A percentile compares a stretch with the other conserved stretches of the same genome.
Conservation (phyloP, 2,113 vertebrate genomes). For the Callipepla californica region DNA sequence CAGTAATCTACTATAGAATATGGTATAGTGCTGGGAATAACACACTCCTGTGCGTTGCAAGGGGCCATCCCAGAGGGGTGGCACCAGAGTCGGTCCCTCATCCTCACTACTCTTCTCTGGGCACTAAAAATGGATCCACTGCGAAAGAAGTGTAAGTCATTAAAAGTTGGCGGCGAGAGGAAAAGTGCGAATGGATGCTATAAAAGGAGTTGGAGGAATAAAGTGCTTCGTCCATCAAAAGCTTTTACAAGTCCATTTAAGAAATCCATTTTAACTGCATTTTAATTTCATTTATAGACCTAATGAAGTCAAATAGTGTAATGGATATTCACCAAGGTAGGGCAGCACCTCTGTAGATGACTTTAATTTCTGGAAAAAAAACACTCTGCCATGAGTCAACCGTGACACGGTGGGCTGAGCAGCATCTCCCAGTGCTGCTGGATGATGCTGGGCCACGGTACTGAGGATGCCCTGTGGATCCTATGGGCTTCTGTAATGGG, state of each 20-base stretch:
- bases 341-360: background rate
- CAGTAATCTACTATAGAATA: no score
- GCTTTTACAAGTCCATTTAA: conserved; percentile 41
- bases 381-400: background rate
- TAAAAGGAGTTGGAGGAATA: conserved; percentile 51
- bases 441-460: background rate
- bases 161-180: conserved; percentile 24
- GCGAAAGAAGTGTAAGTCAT: background rate
- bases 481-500: rapidly evolving
- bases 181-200: background rate
- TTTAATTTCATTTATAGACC: conserved; percentile 60
- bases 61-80: rapidly evolving
- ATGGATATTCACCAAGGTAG: conserved; percentile 12
- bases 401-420: background rate
- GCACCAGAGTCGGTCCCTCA: background rate
- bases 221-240: conserved; percentile 38
- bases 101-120: rapidly evolving
- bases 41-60: background rate
- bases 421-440: background rate
- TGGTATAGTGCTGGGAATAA: rapidly evolving
- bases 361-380: background rate
- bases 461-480: rapidly evolving
- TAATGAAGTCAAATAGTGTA: conserved; percentile 5
- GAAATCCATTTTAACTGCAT: conserved; percentile 45
- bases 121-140: background rate